Evolutionary conservation across 2,113 vertebrate genomes (phyloP).

Genomic region (Takifugu flavidus): DNA sequence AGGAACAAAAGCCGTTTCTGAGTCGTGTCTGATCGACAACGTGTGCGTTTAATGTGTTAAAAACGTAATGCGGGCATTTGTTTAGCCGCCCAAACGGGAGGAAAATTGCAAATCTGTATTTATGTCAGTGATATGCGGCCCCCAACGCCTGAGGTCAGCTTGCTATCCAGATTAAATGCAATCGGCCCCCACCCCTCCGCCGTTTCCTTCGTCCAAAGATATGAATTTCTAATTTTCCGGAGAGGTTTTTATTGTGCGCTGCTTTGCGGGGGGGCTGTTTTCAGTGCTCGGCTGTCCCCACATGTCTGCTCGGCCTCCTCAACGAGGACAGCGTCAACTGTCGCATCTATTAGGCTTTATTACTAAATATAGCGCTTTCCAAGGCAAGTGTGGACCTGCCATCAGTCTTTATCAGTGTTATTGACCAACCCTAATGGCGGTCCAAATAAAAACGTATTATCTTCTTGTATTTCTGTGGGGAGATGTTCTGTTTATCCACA

Average conservation of each 20-base stretch:
- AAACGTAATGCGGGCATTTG: slow-evolving; percentile 10
- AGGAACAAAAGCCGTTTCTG: too few relatives aligned
- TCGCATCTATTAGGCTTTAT: slow-evolving; percentile 30
- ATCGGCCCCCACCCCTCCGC: slow-evolving; percentile 14
- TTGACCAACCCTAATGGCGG: too few relatives aligned
- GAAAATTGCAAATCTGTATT: slow-evolving; percentile 36
- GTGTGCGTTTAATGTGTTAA: slow-evolving; percentile 22
- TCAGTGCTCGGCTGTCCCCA: slow-evolving; percentile 1
- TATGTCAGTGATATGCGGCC: slow-evolving; percentile 39
- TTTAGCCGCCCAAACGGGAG: slow-evolving; percentile 11
- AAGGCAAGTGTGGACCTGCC: too few relatives aligned
- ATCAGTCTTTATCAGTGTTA: too few relatives aligned
- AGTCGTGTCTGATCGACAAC: background rate
- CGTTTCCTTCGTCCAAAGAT: slow-evolving; percentile 28
- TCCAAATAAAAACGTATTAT: too few relatives aligned
- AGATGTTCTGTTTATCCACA: too few relatives aligned
- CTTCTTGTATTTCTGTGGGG: too few relatives aligned
- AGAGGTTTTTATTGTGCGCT: slow-evolving; percentile 38
- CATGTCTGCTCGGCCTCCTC: slow-evolving; percentile 5
- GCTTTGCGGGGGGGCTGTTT: slow-evolving; percentile 25
- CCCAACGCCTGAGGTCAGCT: slow-evolving; percentile 6
- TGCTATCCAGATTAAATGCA: slow-evolving; percentile 28
- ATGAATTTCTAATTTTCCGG: slow-evolving; percentile 53
- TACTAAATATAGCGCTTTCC: too few relatives aligned
- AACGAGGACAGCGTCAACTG: too few relatives aligned